Base-by-base conservation (phyloP, 2,888 invertebrate genomes). In the Anthophora plumipes region DNA sequence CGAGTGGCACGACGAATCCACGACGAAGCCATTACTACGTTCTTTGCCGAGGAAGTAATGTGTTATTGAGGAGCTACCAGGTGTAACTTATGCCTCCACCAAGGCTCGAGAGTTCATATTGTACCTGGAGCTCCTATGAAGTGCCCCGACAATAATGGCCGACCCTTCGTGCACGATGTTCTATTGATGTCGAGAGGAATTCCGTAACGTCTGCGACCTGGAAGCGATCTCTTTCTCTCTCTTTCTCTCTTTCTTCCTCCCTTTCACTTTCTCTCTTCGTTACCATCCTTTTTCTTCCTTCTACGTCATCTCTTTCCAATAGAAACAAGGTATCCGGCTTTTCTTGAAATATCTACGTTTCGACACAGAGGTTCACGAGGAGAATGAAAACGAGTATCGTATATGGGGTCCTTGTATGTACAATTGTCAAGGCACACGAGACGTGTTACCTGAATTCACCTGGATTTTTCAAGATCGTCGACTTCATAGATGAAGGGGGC, bases 61-160 rank as follows among this genome's bases (percentile, higher is more conserved):
- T 84, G 86, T 89, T 89, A 90, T 90, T 88, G 89, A 90, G 87
- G 88, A 88, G 89, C 88, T 83, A 87, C 91, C 90, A 90, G 90
- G 91, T 91, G 90, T 90, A 90, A 88, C 89, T 88, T 87, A 82
- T 85, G 89, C 85, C 87, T 86, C 82, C 70, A 73, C 66, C 81
- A 66, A 83, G 79, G 66, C 77, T 83, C 75, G 82, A 87, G 85
- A 87, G 88, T 90, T 89, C 85, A 85, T 87, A 90, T 88, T 89
- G 82, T 89, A 83, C 83, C 80, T 83, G 82, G 81, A 64, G 73
- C 71, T 77, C 78, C 79, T 85, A 86, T 85, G 86, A 87, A 85
- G 84, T 88, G 85, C 80, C 75, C 84, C 82, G 88, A 86, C 85
- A 88, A 89, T 90, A 85, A 84, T 86, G 84, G 86, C 69, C 81